A percentile compares a stretch with the other conserved stretches of the same genome.
Conservation (phyloP, 2,797 vertebrate species). For the Sitta carolinensis region DNA sequence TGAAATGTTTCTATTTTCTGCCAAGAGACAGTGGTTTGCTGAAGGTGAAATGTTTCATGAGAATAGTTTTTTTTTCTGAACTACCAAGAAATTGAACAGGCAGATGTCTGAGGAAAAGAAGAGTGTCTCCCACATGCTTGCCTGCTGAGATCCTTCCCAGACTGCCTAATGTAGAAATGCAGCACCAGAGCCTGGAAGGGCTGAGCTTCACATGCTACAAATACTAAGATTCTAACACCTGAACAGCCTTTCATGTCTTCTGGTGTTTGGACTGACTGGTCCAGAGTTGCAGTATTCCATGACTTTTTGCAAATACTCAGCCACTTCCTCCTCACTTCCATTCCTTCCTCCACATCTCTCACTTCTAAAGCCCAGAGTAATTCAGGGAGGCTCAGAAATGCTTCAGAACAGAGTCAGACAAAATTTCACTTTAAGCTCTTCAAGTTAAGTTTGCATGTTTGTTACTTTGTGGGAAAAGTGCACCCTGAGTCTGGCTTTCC, state of each 20-base stretch:
- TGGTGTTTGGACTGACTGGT: background rate
- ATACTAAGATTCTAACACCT: background rate
- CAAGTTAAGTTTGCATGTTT: background rate
- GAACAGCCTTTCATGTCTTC: background rate
- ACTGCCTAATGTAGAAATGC: background rate
- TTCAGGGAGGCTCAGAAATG: background rate
- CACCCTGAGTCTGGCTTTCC: background rate
- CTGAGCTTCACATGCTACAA: background rate
- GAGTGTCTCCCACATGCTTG: background rate
- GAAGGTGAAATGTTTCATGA: background rate
- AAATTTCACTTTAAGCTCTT: background rate
- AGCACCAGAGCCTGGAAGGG: background rate
- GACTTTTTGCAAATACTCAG: background rate
- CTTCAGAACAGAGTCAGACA: background rate
- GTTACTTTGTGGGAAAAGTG: background rate
- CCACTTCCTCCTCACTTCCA: background rate
- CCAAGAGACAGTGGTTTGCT: background rate
- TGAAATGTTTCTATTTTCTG: background rate
- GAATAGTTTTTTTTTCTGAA: background rate
- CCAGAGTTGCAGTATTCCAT: background rate
- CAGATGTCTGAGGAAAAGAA: background rate
- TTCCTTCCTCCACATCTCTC: background rate
- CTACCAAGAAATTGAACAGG: fast-evolving
- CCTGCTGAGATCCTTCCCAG: background rate
- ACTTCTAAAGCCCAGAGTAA: background rate